Conservation (phyloP, 1,140 invertebrate species). For the Drosophila rufa region DNA sequence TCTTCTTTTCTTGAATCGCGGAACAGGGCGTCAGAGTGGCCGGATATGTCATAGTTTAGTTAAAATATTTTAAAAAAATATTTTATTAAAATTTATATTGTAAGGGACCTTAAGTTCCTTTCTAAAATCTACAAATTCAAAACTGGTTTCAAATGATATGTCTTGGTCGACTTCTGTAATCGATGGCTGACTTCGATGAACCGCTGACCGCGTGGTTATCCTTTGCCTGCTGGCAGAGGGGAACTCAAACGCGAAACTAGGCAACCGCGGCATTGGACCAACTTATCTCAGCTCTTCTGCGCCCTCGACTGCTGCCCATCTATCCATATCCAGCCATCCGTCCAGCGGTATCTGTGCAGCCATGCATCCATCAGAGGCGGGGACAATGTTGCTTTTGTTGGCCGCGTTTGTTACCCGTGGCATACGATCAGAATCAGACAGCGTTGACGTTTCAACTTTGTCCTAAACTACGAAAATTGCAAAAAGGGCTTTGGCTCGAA, state of each 20-base stretch:
- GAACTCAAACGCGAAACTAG: constrained; percentile 6
- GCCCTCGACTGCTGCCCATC: not conserved
- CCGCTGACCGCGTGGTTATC: not conserved
- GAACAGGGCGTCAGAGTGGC: too few species aligned
- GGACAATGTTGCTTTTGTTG: constrained; percentile 45
- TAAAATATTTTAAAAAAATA: not conserved
- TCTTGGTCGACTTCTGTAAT: not conserved
- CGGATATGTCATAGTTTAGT: too few species aligned
- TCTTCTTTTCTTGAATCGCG: not conserved
- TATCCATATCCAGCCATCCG: constrained; percentile 13
- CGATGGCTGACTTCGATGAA: not conserved
- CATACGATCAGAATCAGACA: constrained; percentile 70
- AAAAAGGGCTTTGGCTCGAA: constrained; percentile 45
- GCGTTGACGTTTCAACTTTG: constrained; percentile 81
- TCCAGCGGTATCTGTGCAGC: constrained; percentile 28
- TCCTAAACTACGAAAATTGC: constrained; percentile 69
- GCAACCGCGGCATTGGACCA: constrained; percentile 27
- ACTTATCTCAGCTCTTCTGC: constrained; percentile 16
- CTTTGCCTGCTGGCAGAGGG: not conserved
- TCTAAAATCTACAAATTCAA: too few species aligned
- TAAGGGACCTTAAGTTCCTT: not conserved
- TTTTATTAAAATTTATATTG: not conserved
- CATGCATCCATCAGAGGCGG: constrained; percentile 64
- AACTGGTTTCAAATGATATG: too few species aligned
- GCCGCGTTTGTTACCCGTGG: constrained; percentile 30